Evolutionary conservation across 2,888 invertebrate species (phyloP), one percentile per base, ranked within the genome.

Genomic region (Scaptomyza caliginosa): DNA sequence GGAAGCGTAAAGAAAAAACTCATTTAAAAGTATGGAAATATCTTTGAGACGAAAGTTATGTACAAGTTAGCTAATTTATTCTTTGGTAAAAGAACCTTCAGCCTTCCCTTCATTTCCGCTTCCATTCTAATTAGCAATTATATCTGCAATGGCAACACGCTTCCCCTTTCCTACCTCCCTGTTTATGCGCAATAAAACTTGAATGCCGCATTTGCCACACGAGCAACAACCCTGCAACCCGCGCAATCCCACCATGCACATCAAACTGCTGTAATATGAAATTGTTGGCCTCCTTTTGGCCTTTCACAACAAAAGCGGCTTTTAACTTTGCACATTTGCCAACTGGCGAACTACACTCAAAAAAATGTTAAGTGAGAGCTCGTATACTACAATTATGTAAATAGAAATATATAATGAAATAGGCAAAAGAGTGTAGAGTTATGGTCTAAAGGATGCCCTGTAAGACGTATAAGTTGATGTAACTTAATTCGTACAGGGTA

Each of bases 261-360:
- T 30, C 34, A 43, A 50, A 68, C 54, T 40, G 58, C 24, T 32
- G 46, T 26, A 49, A 62, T 55, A 59, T 24, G 13, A 70, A 80
- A 74, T 63, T 66, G 58, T 77, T 77, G 65, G 62, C 46, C 63
- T 24, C 54, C 42, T 51, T 55, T 55, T 70, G 58, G 49, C 51
- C 51, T 55, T 63, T 52, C 39, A 11, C 39, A 56, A 72, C 36
- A 40, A 45, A 76, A 60, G 60, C 76, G 65, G 67, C 72, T 72
- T 76, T 72, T 45, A 76, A 76, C 72, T 72, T 76, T 55, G 42
- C 54, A 26, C 79, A 65, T 59, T 82, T 55, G 62, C 58, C 63
- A 67, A 70, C 56, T 45, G 51, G 30, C 56, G 74, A 34, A 70
- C 67, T 66, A 71, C 71, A 64, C 67, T 75, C 56, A 60, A 76